Percentiles rank a stretch among this genome's conserved stretches.
Conservation (phyloP, 2,888 invertebrate species). For the Apoderus coryli region DNA sequence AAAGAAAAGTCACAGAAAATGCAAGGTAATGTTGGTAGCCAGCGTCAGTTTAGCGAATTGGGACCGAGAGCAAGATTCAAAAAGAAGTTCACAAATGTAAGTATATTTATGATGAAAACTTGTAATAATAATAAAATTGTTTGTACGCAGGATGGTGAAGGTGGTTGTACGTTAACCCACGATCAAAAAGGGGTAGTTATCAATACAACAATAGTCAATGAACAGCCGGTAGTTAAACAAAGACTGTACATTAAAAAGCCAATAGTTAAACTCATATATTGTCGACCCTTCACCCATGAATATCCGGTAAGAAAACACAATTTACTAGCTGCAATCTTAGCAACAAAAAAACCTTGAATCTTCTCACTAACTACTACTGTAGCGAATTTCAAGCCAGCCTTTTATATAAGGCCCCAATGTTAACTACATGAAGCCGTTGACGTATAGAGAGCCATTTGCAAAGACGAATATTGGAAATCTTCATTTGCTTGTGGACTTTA, state of each 20-base stretch:
- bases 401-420: no score
- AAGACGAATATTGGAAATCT: no score
- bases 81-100: constrained; percentile 40
- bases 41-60: constrained; percentile 13
- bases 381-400: no score
- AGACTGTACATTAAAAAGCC: constrained; percentile 30
- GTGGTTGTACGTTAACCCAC: constrained; percentile 50
- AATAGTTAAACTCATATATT: constrained; percentile 43
- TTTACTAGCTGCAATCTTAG: no score
- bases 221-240: constrained; percentile 31
- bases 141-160: constrained; percentile 39
- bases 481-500: no score
- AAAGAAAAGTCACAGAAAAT: constrained; percentile 15
- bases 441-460: no score
- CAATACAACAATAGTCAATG: constrained; percentile 31
- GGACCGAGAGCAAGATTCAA: constrained; percentile 33
- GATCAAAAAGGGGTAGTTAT: constrained; percentile 43
- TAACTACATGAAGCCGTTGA: no score
- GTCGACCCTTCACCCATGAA: constrained; percentile 41
- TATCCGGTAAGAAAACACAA: constrained; percentile 36
- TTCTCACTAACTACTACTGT: no score
- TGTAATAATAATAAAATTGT: no score
- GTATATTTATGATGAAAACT: no score
- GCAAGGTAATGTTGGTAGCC: no score
- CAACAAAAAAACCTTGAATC: no score